Evolutionary conservation across 2,113 vertebrate species (phyloP).

Genomic region (Aspidoscelis tigris): DNA sequence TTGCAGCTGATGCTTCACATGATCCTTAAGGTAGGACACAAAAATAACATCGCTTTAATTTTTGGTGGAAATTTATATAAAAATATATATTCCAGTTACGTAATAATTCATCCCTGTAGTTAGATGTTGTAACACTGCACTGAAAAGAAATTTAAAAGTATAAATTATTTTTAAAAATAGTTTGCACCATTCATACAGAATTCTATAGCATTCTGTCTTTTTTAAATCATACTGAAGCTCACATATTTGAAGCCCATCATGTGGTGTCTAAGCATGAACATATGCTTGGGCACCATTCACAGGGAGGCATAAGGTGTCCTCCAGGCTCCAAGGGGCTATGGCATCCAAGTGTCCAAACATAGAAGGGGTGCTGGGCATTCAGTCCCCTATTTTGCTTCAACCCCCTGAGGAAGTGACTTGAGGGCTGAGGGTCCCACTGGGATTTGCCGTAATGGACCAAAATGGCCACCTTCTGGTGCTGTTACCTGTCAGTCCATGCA

Average conservation of each 20-base stretch:
- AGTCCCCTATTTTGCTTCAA: no score
- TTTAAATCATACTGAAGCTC: neutral
- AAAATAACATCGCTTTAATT: neutral
- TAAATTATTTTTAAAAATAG: neutral
- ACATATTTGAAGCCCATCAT: neutral
- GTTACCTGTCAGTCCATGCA: no score
- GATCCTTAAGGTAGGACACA: slow-evolving; percentile 81
- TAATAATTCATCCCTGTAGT: neutral
- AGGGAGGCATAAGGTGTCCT: no score
- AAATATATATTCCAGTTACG: neutral
- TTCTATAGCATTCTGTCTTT: neutral
- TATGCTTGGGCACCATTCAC: no score
- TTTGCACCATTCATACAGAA: neutral
- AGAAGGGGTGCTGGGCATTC: no score
- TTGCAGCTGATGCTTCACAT: slow-evolving; percentile 82
- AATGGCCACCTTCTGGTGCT: no score
- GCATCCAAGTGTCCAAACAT: no score
- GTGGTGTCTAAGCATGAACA: no score
- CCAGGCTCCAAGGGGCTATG: no score
- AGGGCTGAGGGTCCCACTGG: no score
- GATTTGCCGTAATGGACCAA: no score
- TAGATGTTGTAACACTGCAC: neutral
- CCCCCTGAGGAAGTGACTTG: no score
- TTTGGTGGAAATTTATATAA: neutral
- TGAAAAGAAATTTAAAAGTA: neutral